Base-by-base conservation (phyloP, 2,797 vertebrate genomes). In the Neostethus bicornis region DNA sequence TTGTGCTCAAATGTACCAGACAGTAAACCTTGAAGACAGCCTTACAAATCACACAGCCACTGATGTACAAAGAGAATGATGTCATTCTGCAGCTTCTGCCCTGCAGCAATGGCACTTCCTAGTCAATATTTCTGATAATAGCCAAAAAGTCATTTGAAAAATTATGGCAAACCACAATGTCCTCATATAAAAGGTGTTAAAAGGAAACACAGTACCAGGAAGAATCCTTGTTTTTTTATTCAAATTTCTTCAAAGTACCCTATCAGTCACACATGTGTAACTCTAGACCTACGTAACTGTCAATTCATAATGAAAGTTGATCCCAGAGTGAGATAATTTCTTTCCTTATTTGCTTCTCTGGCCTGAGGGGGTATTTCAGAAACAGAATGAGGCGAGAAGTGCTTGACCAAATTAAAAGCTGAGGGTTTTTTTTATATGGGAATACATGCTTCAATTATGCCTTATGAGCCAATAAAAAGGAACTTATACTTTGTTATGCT, bases 21-120 rank as follows among this genome's bases (percentile, higher is more conserved):
- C 16, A 58, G 57, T 60, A 50, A 72, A 50, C 72, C 49, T 68
- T 62, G 44, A 65, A 75, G 70, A 73, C 59, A 71, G 68, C 61
- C 70, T 71, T 46, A 73, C 61, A 69, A 65, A 71, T 77, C 61
- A 70, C 55, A 65, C 59, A 65, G 44, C 47, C 23, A 52, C 51
- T 66, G 73, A 58, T 48, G 50, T 47, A 60, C 55, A 79, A 69
- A 66, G 62, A 61, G 44, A 59, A 81, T 82, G 83, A 85, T 73
- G 77, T 83, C 77, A 83, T 73, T 12, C 32, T 59, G 61, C 60
- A n/a, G n/a, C 50, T 72, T 61, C 54, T 59, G 76, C 52, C 59
- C 50, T 66, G 58, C 70, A 80, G 78, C 5, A 21, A 64, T 66
- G 64, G 70, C 59, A 74, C 45, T 74, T 72, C 47, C 16, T 64